Base-by-base conservation (phyloP, 2,797 vertebrate species). In the Pangasius macronema region DNA sequence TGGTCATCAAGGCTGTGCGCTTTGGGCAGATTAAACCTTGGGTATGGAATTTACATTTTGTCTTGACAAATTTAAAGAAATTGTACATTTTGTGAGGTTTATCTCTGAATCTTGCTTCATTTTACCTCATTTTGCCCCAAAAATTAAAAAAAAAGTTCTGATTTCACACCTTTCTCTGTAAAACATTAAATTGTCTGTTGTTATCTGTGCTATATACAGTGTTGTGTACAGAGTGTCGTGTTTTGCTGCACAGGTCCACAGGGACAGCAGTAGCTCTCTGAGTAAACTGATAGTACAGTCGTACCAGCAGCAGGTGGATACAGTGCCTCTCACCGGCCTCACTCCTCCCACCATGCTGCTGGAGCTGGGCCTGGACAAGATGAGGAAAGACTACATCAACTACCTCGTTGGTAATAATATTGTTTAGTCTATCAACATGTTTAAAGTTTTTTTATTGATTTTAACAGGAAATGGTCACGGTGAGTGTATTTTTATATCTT, bases 381-480 rank as follows among this genome's bases (percentile, higher is more conserved):
- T 99, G 93, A 98, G 97, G 91, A 99, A 97, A 93, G 98, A 99
- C 94, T 99, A 99, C 90, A 96, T 98, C 88, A 97, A 96, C 93
- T 99, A 97, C 93, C 97, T 99, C 16, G 89, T 91, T 75, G 90
- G 90, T 91, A 89, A 88, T 39, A 24, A 80, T 72, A 55, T 76
- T 80, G 53, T 70, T 80, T 79, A 39, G 18, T 36, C 2, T 70
- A 4, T 70, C 16, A 79, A 1, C 3, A 67, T 24, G 18, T 53
- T 67, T 18, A 30, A 22, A 14, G 24, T n/a, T 46, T 61, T 61
- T 22, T 46, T 24, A 61, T 53, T 77, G 14, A 77, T 20, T 80
- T 80, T 55, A 57, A 77, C 11, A 81, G 8, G n/a, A 55, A 79
- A 36, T 36, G 8, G 3, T 72, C 6, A 51, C 8, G 1, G 5